A percentile compares a stretch with the other conserved stretches of the same genome.
Evolutionary conservation across 1,140 invertebrate genomes (phyloP).

Genomic region (Drosophila teissieri): DNA sequence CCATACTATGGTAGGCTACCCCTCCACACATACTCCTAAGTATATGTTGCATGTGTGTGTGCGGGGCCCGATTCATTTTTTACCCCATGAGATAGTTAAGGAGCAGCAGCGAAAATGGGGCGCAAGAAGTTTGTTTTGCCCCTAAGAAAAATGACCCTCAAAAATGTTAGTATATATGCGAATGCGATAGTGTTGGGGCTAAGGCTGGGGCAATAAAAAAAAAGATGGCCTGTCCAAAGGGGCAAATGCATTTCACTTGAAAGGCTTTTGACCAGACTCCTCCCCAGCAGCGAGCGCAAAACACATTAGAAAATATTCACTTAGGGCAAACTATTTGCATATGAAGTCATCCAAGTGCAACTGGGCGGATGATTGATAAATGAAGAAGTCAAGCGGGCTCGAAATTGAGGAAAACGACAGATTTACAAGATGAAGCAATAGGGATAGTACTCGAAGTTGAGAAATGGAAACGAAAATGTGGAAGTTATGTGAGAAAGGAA

Average conservation of each 20-base stretch:
- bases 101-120: constrained; percentile 13
- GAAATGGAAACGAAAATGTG: background rate
- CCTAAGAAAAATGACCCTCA: constrained; percentile 43
- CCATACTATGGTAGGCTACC: background rate
- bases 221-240: background rate
- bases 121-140: constrained; percentile 33
- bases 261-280: constrained; percentile 17
- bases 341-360: constrained; percentile 53
- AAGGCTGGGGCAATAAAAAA: background rate
- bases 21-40: no score
- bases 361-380: constrained; percentile 70
- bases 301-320: constrained; percentile 24
- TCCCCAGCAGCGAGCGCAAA: constrained; percentile 1
- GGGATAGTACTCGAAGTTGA: background rate
- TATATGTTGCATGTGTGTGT: background rate
- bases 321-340: constrained; percentile 49
- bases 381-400: background rate
- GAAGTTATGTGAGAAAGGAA: background rate
- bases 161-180: constrained; percentile 2
- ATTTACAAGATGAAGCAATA: background rate
- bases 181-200: background rate
- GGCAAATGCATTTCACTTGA: constrained; percentile 39
- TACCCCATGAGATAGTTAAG: constrained; percentile 38
- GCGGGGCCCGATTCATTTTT: constrained; percentile 41
- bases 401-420: background rate